Evolutionary conservation across 2,113 vertebrate species (phyloP), one percentile per base, ranked within the genome.

Genomic region (Holacanthus passer): DNA sequence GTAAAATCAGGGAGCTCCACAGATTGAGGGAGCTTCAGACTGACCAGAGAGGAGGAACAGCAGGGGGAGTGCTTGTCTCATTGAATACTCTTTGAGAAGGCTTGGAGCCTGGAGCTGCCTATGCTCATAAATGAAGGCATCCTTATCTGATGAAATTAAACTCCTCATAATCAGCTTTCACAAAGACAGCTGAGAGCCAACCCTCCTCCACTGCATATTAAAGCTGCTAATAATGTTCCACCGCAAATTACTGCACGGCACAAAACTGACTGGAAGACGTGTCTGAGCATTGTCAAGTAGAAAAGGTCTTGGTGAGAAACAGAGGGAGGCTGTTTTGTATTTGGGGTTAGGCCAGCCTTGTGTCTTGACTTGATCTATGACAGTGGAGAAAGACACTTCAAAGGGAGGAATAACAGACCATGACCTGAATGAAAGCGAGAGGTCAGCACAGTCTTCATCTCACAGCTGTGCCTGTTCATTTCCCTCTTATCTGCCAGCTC

Each of bases 121-220:
- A 14, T 69, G 37, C 47, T 84, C 63, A 56, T 56, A 86, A 88
- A 91, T 53, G 66, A 84, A 87, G 70, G 53, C 78, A 16, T 81
- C 47, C 48, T 87, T 87, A 91, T 92, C 88, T 88, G 81, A 90
- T 91, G 71, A 89, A 89, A 89, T 92, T 87, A 91, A 85, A 87
- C 73, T 87, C 80, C 73, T 89, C 73, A 75, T 92, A 89, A 92
- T 90, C 88, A 85, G 88, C 88, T 88, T 85, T 82, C 84, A 87
- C 73, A 88, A 83, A 90, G 88, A 89, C 87, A 83, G 59, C 83
- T 81, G 67, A 89, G 81, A 81, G 53, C 68, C 59, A 73, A 2
- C 74, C 87, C 81, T 77, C 50, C 83, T 84, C 63, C 76, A 10
- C 68, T 73, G 64, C 71, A 59, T 73, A 83, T 87, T 85, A 89